Percentiles rank a stretch among this genome's conserved stretches.
These are phyloP conservation scores for Platichthys flesus DNA, from an alignment of 2,113 vertebrate species.

Conservation along the genomic window DNA sequence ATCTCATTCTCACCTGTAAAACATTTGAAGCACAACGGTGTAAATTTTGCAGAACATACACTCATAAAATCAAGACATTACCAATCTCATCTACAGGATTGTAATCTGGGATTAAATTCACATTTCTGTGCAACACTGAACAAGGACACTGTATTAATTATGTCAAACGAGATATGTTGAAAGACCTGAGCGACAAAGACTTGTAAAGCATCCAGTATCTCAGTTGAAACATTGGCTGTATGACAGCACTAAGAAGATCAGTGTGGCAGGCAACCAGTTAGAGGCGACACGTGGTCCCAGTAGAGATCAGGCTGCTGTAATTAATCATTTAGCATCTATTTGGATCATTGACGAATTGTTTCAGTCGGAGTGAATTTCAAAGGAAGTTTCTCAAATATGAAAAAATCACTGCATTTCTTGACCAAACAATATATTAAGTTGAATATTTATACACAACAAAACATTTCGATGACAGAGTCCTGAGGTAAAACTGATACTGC, in stretches of 20 bases:
- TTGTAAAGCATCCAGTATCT: neutral
- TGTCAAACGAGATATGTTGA: neutral
- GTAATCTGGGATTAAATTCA: no score
- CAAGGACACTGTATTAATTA: neutral
- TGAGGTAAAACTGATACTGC: no score
- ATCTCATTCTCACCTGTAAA: conserved; percentile 95
- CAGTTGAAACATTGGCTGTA: conserved; percentile 10
- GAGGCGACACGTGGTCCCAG: neutral
- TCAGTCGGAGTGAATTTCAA: no score
- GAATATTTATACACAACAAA: no score
- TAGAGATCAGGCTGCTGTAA: neutral
- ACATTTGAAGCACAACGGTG: neutral
- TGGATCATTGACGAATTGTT: neutral
- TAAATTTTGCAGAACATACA: no score
- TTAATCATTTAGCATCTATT: neutral
- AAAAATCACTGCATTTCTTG: neutral
- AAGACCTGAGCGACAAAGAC: no score
- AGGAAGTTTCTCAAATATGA: no score
- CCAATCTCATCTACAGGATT: no score
- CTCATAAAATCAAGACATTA: no score
- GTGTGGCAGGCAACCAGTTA: neutral
- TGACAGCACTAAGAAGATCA: neutral
- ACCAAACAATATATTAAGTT: no score
- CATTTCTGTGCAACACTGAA: no score
- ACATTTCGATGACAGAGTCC: no score